phyloP scores from a whole-genome alignment of 2,797 vertebrate species.

The Bovichtus variegatus region DNA sequence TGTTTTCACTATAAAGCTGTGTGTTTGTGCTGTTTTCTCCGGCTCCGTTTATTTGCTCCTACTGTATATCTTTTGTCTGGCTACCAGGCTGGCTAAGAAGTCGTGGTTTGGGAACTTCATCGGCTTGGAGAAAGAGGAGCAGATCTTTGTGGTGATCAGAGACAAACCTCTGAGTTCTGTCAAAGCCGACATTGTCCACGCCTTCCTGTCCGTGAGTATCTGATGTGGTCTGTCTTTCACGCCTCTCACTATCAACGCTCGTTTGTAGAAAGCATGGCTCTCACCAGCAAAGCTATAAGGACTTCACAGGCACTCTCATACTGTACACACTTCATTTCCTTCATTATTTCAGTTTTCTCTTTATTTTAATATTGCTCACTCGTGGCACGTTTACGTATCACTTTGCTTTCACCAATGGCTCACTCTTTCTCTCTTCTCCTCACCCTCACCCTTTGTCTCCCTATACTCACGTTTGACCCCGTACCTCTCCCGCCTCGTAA shows the following conservation, averaged over 20 bases:
- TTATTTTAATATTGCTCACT: constrained; percentile 67
- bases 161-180: constrained; percentile 96
- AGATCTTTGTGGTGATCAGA: constrained; percentile 94
- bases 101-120: constrained; percentile 98
- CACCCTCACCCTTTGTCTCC: constrained; percentile 81
- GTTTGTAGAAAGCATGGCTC: constrained; percentile 58
- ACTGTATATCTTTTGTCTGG: not conserved
- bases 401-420: constrained; percentile 78
- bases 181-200: constrained; percentile 96
- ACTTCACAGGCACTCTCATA: constrained; percentile 50
- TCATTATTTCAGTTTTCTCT: constrained; percentile 68
- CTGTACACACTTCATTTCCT: constrained; percentile 62
- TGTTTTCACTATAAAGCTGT: not conserved
- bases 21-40: not conserved
- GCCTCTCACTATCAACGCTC: constrained; percentile 33
- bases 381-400: constrained; percentile 65
- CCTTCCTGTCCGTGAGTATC: constrained; percentile 92
- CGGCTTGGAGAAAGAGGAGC: constrained; percentile 95
- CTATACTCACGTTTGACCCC: constrained; percentile 77
- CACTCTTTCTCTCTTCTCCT: constrained; percentile 80
- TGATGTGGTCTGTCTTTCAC: constrained; percentile 33
- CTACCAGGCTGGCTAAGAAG: constrained; percentile 91
- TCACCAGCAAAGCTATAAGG: constrained; percentile 40
- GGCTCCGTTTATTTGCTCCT: not conserved
- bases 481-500: constrained; percentile 82